Evolutionary conservation across 2,113 vertebrate genomes (phyloP).

Genomic region (Chlamydotis undulata): DNA sequence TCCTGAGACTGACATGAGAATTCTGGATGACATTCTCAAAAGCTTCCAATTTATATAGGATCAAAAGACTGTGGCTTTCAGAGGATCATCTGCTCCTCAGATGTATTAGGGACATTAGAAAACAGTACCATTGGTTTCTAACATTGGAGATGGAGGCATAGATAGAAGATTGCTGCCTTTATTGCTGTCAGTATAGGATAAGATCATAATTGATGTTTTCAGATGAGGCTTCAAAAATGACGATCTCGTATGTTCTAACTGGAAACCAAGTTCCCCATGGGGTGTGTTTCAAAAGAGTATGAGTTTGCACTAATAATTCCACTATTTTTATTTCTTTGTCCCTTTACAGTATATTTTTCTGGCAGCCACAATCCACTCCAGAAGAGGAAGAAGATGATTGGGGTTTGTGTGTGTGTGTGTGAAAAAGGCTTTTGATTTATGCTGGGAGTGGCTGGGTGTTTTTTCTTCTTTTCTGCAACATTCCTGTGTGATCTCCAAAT

Average conservation of each 20-base stretch:
- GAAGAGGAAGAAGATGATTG: not conserved
- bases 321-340: not conserved
- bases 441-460: not conserved
- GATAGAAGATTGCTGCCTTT: not conserved
- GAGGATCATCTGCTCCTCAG: not conserved
- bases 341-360: not conserved
- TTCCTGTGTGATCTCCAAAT: not conserved
- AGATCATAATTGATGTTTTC: conserved; percentile 2
- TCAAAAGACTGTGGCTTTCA: conserved; percentile 27
- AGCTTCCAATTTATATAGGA: conserved; percentile 17
- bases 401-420: not conserved
- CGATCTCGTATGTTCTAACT: not conserved
- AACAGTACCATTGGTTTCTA: conserved; percentile 25
- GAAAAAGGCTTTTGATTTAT: not conserved
- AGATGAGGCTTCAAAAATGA: not conserved
- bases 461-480: not conserved
- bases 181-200: not conserved
- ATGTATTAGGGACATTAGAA: not conserved
- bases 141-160: not conserved
- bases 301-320: not conserved
- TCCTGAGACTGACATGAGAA: conserved; percentile 1
- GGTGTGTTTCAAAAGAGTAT: not conserved
- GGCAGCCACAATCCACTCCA: not conserved
- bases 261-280: not conserved
- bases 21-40: conserved; percentile 39